phyloP scores from a whole-genome alignment of 2,797 vertebrate species.

The Centropyge bicolor region DNA sequence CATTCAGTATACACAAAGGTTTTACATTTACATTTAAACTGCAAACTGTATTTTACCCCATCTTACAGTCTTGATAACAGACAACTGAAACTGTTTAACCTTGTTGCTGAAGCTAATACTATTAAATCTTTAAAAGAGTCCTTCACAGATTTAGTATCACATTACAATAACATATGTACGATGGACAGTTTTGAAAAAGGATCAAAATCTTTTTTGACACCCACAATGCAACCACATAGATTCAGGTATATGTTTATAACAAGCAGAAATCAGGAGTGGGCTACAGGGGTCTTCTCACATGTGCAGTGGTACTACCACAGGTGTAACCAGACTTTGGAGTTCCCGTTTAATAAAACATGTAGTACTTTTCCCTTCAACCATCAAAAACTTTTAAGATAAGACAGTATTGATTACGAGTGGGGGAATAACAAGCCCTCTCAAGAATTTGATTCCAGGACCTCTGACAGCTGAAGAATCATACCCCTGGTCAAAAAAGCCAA shows the following conservation, averaged over 20 bases:
- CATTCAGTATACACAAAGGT: not conserved
- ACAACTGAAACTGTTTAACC: not conserved
- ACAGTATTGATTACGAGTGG: too few relatives aligned
- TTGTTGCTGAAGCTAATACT: not conserved
- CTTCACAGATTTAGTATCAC: not conserved
- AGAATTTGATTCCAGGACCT: not conserved
- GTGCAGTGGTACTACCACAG: not conserved
- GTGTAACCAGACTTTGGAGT: not conserved
- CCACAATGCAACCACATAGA: too few relatives aligned
- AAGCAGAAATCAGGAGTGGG: not conserved
- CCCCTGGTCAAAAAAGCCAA: not conserved
- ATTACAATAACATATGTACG: not conserved
- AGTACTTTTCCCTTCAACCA: not conserved
- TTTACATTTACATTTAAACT: not conserved
- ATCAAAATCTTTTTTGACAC: too few relatives aligned
- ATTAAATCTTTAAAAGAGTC: not conserved
- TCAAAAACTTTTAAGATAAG: not conserved
- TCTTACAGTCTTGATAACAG: not conserved
- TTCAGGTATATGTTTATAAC: too few relatives aligned
- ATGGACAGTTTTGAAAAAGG: not conserved
- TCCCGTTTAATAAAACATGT: not conserved
- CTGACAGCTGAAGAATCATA: not conserved
- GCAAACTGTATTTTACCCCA: too few relatives aligned
- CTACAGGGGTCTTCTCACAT: not conserved
- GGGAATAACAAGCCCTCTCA: not conserved